A percentile compares a stretch with the other conserved stretches of the same genome.
phyloP scores from a whole-genome alignment of 2,888 invertebrate species.

The Hemaris fuciformis region DNA sequence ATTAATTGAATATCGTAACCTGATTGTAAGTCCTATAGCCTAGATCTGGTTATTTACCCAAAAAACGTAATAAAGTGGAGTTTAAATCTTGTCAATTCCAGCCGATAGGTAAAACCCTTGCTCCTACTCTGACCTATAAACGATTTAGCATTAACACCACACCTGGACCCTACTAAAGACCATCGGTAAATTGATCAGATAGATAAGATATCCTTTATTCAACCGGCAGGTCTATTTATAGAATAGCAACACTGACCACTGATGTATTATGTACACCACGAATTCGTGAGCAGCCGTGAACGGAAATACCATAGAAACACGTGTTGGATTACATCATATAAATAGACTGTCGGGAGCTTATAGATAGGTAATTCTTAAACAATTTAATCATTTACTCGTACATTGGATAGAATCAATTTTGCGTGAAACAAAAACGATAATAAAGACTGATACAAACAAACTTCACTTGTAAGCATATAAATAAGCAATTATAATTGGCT shows the following conservation, averaged over 20 bases:
- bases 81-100: too few relatives aligned
- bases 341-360: background rate
- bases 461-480: too few relatives aligned
- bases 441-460: too few relatives aligned
- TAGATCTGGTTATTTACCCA: too few relatives aligned
- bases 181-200: background rate
- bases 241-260: background rate
- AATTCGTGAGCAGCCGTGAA: background rate
- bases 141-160: background rate
- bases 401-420: too few relatives aligned
- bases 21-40: too few relatives aligned
- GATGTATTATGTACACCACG: background rate
- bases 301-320: constrained; percentile 6
- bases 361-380: background rate
- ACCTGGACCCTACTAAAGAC: background rate
- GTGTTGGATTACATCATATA: background rate
- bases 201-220: constrained; percentile 1
- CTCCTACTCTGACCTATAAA: too few relatives aligned
- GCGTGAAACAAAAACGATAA: too few relatives aligned
- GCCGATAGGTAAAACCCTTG: too few relatives aligned
- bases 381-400: background rate
- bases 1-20: too few relatives aligned
- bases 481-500: too few relatives aligned
- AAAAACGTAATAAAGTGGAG: too few relatives aligned
- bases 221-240: background rate